A percentile compares a stretch with the other conserved stretches of the same genome.
Evolutionary conservation across 2,888 invertebrate species (phyloP).

Genomic region (Protula sp.): DNA sequence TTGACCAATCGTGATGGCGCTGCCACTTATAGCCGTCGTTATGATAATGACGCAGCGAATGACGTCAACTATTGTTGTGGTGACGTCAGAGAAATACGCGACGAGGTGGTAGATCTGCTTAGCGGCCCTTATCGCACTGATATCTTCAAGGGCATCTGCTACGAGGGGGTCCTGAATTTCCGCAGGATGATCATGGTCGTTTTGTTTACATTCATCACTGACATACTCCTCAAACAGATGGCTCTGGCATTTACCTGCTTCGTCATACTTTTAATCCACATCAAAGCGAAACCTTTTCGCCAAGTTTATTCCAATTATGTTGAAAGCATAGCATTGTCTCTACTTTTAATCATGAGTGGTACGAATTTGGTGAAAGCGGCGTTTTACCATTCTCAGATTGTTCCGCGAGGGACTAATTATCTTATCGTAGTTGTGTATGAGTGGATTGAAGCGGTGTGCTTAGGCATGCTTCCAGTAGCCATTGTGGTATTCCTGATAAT

Average conservation of each 20-base stretch:
- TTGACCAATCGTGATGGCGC: no score
- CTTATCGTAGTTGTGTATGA: constrained; percentile 11
- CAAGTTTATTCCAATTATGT: constrained; percentile 9
- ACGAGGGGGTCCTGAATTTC: constrained; percentile 19
- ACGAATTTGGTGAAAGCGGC: constrained; percentile 16
- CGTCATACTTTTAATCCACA: constrained; percentile 6
- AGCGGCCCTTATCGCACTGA: constrained; percentile 10
- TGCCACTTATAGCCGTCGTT: no score
- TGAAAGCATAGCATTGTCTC: constrained; percentile 9
- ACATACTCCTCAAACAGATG: constrained; percentile 8
- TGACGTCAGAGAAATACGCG: neutral
- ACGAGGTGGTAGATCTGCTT: constrained; percentile 9
- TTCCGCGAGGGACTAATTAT: constrained; percentile 7
- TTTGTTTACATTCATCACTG: constrained; percentile 5
- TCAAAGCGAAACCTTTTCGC: constrained; percentile 11
- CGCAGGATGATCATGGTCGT: constrained; percentile 11
- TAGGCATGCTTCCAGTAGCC: constrained; percentile 9
- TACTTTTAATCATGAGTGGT: constrained; percentile 10
- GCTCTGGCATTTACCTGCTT: constrained; percentile 4
- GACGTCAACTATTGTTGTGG: neutral
- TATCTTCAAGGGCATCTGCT: constrained; percentile 14
- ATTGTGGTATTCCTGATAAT: neutral
- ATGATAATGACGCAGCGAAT: neutral
- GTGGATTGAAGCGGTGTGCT: constrained; percentile 14
- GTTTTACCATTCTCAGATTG: constrained; percentile 1